These are phyloP conservation scores for Oreohelix idahoensis DNA, from an alignment of 1,140 invertebrate species.

Conservation along the genomic window DNA sequence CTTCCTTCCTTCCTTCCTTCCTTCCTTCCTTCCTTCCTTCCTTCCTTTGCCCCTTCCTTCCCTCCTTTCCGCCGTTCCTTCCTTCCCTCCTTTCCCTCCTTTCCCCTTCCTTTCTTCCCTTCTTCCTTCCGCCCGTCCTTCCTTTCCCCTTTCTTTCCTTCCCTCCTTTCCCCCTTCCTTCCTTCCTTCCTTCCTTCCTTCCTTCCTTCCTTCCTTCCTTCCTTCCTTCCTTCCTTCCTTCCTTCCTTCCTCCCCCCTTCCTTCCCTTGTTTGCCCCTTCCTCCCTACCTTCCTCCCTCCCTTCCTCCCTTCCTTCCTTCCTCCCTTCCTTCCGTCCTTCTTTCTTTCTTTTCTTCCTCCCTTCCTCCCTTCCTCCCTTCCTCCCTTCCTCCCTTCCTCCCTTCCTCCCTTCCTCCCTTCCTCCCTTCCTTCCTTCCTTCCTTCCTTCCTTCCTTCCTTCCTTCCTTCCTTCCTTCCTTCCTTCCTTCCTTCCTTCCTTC, in stretches of 20 bases:
- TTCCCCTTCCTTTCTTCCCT: background rate
- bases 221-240: background rate
- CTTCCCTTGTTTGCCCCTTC: background rate
- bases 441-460: background rate
- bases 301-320: background rate
- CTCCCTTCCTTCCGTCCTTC: background rate
- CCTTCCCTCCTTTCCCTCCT: background rate
- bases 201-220: background rate
- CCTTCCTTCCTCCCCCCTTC: background rate
- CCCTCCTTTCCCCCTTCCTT: background rate
- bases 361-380: background rate
- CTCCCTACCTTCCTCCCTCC: background rate
- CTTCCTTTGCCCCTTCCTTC: background rate
- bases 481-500: background rate
- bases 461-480: constrained; percentile 1
- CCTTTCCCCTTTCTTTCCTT: background rate
- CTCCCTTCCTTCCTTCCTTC: background rate
- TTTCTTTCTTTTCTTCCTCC: background rate
- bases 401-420: background rate
- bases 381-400: background rate
- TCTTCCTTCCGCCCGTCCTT: background rate
- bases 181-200: too few relatives aligned
- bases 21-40: background rate
- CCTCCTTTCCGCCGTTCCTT: background rate
- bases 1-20: background rate